These are phyloP conservation scores for Phainopepla nitens DNA, from an alignment of 2,113 vertebrate genomes.

Conservation along the genomic window DNA sequence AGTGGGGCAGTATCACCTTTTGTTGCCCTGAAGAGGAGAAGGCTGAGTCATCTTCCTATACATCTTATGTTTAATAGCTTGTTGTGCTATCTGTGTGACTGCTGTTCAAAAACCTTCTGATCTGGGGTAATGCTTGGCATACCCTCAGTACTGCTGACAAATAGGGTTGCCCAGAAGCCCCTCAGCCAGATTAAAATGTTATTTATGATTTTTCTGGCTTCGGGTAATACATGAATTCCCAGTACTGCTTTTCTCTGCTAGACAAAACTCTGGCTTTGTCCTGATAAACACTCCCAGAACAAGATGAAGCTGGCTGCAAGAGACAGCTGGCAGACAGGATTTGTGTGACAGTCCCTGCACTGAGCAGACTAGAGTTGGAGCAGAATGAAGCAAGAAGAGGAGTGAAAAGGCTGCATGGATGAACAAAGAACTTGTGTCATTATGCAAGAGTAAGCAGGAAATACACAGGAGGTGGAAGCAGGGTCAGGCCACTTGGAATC, in stretches of 20 bases:
- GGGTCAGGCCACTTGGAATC: background rate
- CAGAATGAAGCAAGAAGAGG: background rate
- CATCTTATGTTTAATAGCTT: background rate
- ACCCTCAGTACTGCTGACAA: background rate
- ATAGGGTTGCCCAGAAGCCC: background rate
- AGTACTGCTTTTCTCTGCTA: background rate
- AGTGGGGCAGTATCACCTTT: slow-evolving; percentile 10
- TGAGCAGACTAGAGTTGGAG: accelerated
- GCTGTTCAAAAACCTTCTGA: background rate
- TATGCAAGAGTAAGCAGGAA: background rate
- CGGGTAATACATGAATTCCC: background rate
- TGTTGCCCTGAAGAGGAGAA: slow-evolving; percentile 1
- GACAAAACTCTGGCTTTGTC: background rate
- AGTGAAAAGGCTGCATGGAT: background rate
- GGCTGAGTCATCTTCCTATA: background rate
- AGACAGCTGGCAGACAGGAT: background rate
- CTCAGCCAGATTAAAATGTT: background rate
- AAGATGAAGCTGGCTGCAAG: background rate
- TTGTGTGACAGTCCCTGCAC: background rate
- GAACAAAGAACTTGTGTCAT: background rate
- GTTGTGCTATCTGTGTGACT: slow-evolving; percentile 15
- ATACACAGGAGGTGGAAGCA: background rate
- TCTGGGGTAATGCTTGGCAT: background rate
- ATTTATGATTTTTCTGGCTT: background rate
- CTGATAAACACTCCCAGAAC: background rate